These are phyloP conservation scores for Malurus alboscapulatus DNA, from an alignment of 2,113 vertebrate genomes.

Conservation along the genomic window DNA sequence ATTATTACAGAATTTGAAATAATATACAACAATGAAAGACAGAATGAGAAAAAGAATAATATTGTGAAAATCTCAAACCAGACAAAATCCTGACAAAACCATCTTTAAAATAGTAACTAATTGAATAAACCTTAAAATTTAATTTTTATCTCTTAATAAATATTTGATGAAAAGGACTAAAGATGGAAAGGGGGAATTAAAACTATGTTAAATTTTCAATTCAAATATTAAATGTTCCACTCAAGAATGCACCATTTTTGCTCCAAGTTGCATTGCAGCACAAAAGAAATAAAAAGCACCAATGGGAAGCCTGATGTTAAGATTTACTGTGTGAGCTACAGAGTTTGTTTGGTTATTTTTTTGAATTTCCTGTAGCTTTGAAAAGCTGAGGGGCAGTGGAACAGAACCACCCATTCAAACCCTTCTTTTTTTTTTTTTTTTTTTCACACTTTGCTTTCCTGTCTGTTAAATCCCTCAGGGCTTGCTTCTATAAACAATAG, in stretches of 20 bases:
- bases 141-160: background rate
- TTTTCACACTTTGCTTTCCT: constrained; percentile 34
- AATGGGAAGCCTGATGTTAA: background rate
- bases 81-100: background rate
- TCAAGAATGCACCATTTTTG: background rate
- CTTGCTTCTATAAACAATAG: constrained; percentile 42
- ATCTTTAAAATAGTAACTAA: background rate
- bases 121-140: background rate
- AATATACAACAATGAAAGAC: background rate
- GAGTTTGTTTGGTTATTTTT: background rate
- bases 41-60: background rate
- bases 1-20: constrained; percentile 44
- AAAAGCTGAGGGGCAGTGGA: background rate
- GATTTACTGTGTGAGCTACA: background rate
- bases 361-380: background rate
- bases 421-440: background rate
- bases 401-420: constrained; percentile 35
- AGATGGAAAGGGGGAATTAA: background rate
- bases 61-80: background rate
- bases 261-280: background rate
- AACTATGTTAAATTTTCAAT: background rate
- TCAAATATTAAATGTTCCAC: background rate
- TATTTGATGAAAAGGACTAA: background rate
- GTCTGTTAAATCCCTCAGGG: constrained; percentile 24
- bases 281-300: background rate